Base-by-base conservation (phyloP, 2,113 vertebrate genomes). In the Tragelaphus buxtoni region DNA sequence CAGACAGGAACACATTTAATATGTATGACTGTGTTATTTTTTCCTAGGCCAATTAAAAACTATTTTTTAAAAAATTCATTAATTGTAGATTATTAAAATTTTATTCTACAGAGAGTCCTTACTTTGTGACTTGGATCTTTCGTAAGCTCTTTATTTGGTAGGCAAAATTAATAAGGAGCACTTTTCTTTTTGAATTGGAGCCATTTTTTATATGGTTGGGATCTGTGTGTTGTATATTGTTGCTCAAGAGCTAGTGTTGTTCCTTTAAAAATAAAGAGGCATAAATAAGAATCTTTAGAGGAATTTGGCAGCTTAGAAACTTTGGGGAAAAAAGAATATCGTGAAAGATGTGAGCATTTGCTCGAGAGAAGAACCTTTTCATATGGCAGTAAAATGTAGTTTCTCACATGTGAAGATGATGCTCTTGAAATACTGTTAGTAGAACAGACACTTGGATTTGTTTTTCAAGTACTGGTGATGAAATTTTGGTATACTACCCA, bases 111-210 rank as follows among this genome's bases (percentile, higher is more conserved):
- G 80, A 91, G 76, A 92, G 51, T 95, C 28, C 53, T 49, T 91
- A 92, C 49, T 79, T 8, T 96, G 24, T 90, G 89, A 49, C n/a
- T 90, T 22, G 65, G 61, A 9, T 84, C 61, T 28, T 80, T 20
- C 58, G 51, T 90, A 95, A 92, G 60, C 51, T 95, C 39, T 61
- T 93, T 92, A 55, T 91, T 96, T 80, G 30, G 16, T 84, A 95
- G 94, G 45, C 94, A 94, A 42, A 94, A 94, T 96, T 96, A 92
- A 90, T 90, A 87, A 87, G 56, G 55, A 22, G 1, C 47, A 74
- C 42, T 88, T 96, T 93, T 96, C 84, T 96, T 96, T 97, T 42
- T 95, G 80, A 95, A 26, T 79, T 96, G 88, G 60, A 93, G 24
- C n/a, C 53, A 77, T 96, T 90, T 83, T 63, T 47, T 39, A 61